These are phyloP conservation scores for Pristionchus entomophagus DNA, from an alignment of 2,888 invertebrate genomes.

Conservation along the genomic window DNA sequence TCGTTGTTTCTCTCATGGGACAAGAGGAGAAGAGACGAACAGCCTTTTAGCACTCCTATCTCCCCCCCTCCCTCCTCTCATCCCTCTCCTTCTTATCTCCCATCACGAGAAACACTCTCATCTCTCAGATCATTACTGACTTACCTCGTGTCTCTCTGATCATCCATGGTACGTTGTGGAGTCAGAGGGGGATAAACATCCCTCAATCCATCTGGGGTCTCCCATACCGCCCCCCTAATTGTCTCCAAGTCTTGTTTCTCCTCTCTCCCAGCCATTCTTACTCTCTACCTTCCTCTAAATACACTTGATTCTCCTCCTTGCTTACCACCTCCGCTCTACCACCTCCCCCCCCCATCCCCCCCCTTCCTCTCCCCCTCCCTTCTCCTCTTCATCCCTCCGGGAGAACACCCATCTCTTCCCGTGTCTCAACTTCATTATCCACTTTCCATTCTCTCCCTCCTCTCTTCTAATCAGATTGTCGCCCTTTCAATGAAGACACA, in stretches of 20 bases:
- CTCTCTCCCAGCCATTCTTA: constrained; percentile 6
- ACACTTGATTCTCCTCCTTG: not conserved
- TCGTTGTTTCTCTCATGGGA: constrained; percentile 12
- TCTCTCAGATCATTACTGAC: not conserved
- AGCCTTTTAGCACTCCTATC: constrained; percentile 6
- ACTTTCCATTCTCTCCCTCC: constrained; percentile 21
- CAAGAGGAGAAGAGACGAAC: constrained; percentile 9
- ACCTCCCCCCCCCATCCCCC: not conserved
- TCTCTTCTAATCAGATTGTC: constrained; percentile 36
- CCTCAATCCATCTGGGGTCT: not conserved
- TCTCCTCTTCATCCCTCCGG: not conserved
- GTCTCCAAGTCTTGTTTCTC: not conserved
- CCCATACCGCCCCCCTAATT: constrained; percentile 1
- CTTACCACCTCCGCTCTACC: not conserved
- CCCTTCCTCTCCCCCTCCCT: not conserved
- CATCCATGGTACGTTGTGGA: too few relatives aligned
- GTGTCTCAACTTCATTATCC: constrained; percentile 28
- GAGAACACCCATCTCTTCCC: constrained; percentile 27
- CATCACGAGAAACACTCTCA: not conserved
- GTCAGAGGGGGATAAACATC: too few relatives aligned
- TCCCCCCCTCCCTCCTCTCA: not conserved
- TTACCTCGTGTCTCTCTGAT: not conserved
- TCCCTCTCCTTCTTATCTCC: not conserved
- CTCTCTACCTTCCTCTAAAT: constrained; percentile 16
- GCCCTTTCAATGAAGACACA: not conserved